Percentiles rank a stretch among this genome's conserved stretches.
Evolutionary conservation across 2,113 vertebrate genomes (phyloP).

Genomic region (Syngnathus floridae): DNA sequence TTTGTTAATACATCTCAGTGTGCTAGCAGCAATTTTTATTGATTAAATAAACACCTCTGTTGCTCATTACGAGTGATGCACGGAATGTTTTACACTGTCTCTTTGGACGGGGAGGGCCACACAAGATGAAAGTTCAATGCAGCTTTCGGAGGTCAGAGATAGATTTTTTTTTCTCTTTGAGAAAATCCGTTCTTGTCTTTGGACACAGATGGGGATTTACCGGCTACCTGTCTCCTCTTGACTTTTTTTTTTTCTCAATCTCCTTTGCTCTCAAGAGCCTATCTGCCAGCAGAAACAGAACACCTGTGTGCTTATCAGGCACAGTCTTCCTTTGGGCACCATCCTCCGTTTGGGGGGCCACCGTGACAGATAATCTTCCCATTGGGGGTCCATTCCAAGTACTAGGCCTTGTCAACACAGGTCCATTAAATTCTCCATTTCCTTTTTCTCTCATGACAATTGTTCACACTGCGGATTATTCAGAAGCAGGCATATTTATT

Average conservation of each 20-base stretch:
- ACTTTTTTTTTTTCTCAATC: constrained; percentile 43
- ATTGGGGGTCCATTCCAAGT: constrained; percentile 42
- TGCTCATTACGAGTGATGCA: constrained; percentile 19
- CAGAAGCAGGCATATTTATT: no score
- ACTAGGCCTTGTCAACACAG: constrained; percentile 34
- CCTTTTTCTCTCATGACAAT: constrained; percentile 11
- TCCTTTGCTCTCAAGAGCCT: constrained; percentile 20
- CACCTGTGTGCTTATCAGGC: constrained; percentile 49
- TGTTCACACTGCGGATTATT: constrained; percentile 4
- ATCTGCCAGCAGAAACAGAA: constrained; percentile 53
- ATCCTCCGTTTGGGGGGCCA: constrained; percentile 55
- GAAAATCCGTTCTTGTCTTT: constrained; percentile 29
- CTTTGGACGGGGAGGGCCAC: constrained; percentile 24
- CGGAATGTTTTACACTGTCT: constrained; percentile 27
- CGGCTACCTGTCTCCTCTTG: constrained; percentile 57
- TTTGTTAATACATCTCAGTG: background rate
- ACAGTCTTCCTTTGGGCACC: constrained; percentile 55
- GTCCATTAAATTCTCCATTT: constrained; percentile 18
- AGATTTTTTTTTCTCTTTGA: constrained; percentile 28
- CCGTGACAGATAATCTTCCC: constrained; percentile 51
- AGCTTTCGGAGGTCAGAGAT: constrained; percentile 25
- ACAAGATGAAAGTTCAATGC: constrained; percentile 33
- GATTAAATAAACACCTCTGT: constrained; percentile 10
- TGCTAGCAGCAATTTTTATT: background rate
- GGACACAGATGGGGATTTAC: constrained; percentile 66